These are phyloP conservation scores for Allolobophora icterica DNA, from an alignment of 2,888 invertebrate species.

Conservation along the genomic window DNA sequence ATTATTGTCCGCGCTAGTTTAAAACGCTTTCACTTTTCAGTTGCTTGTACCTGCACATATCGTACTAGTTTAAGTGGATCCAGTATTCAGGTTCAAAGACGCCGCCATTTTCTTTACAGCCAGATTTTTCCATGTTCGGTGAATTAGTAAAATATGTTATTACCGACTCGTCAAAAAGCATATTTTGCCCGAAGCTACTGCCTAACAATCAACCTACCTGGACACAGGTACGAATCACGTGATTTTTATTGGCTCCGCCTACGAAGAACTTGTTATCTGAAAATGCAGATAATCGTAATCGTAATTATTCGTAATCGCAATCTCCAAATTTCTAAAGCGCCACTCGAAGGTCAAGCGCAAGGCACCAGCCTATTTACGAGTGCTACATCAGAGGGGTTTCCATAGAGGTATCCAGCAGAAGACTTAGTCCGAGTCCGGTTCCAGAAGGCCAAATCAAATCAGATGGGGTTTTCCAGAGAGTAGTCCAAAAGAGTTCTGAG, in stretches of 20 bases:
- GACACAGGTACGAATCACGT: slow-evolving; percentile 4
- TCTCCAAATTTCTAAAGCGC: too few relatives aligned
- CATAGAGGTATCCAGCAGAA: too few relatives aligned
- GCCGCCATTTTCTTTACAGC: slow-evolving; percentile 7
- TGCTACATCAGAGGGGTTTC: too few relatives aligned
- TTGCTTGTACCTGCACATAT: not conserved
- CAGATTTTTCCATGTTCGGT: not conserved
- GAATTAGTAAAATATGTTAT: not conserved
- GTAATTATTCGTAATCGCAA: too few relatives aligned
- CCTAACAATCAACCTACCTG: not conserved
- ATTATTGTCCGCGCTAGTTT: too few relatives aligned
- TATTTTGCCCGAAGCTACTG: not conserved
- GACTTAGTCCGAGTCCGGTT: too few relatives aligned
- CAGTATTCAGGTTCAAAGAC: not conserved
- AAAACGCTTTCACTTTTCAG: not conserved
- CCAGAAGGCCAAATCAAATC: too few relatives aligned
- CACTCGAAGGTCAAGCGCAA: too few relatives aligned
- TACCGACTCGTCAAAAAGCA: not conserved
- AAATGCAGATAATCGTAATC: too few relatives aligned
- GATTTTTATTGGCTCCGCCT: not conserved
- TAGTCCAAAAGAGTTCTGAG: too few relatives aligned
- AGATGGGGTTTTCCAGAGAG: too few relatives aligned
- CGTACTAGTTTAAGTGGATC: not conserved
- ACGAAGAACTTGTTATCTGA: not conserved
- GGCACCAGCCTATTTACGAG: too few relatives aligned